These are phyloP conservation scores for Condylura cristata DNA, from an alignment of 2,113 vertebrate species.

Conservation along the genomic window DNA sequence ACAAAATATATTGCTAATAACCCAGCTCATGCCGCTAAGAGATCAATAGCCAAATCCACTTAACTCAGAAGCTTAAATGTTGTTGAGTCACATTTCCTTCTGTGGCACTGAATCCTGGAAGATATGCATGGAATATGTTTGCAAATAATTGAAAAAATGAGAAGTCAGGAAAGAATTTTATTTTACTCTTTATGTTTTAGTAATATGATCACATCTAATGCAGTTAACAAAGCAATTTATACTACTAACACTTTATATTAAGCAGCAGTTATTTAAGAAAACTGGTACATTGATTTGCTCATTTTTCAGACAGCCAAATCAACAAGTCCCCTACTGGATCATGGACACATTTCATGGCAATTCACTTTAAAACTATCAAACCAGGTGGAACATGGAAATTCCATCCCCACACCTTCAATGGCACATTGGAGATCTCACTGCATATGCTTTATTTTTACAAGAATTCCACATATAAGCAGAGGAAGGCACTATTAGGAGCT, in stretches of 20 bases:
- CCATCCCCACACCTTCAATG: not conserved
- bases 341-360: not conserved
- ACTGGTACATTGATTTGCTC: constrained; percentile 9
- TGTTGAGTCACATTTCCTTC: constrained; percentile 42
- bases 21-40: constrained; percentile 23
- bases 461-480: not conserved
- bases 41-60: constrained; percentile 51
- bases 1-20: constrained; percentile 59
- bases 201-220: not conserved
- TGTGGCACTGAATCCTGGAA: constrained; percentile 42
- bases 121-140: constrained; percentile 58
- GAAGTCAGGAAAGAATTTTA: constrained; percentile 67
- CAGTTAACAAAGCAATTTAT: not conserved
- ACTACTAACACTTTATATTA: not conserved
- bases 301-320: not conserved
- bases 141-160: constrained; percentile 69
- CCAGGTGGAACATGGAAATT: constrained; percentile 31
- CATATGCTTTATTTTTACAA: not conserved
- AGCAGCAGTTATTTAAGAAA: constrained; percentile 6
- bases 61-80: constrained; percentile 11
- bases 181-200: not conserved
- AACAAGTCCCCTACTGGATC: not conserved
- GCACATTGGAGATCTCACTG: not conserved
- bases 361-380: constrained; percentile 51
- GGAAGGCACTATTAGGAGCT: not conserved